Percentiles rank a stretch among this genome's conserved stretches.
Evolutionary conservation across 2,797 vertebrate species (phyloP).

Genomic region (Linurgus olivaceus): DNA sequence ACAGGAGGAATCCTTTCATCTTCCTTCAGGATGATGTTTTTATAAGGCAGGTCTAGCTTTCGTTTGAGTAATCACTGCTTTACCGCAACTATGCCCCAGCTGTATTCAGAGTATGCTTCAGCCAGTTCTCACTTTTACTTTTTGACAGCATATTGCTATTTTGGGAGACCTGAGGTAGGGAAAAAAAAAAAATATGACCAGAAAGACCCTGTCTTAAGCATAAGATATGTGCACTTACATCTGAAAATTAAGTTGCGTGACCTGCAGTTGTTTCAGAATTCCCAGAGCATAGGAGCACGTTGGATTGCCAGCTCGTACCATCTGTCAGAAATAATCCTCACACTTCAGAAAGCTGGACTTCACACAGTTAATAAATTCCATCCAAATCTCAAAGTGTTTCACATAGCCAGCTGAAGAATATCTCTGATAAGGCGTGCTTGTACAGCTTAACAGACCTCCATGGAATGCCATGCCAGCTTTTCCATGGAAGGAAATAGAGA

Average conservation of each 20-base stretch:
- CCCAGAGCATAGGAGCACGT: background rate
- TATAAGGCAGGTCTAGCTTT: background rate
- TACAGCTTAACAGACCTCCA: background rate
- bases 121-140: background rate
- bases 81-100: background rate
- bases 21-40: background rate
- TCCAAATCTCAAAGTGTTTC: slow-evolving; percentile 28
- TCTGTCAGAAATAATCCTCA: slow-evolving; percentile 27
- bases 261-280: background rate
- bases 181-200: background rate
- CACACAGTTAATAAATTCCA: slow-evolving; percentile 41
- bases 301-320: slow-evolving; percentile 7
- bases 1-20: background rate
- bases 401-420: slow-evolving; percentile 25
- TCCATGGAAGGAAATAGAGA: slow-evolving; percentile 21
- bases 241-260: background rate
- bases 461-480: slow-evolving; percentile 27
- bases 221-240: background rate
- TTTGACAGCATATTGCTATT: background rate
- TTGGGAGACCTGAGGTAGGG: background rate
- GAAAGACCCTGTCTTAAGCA: background rate
- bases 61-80: background rate
- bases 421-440: slow-evolving; percentile 11
- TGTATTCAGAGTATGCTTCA: background rate
- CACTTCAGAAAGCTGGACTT: slow-evolving; percentile 18